Base-by-base conservation (phyloP, 2,888 invertebrate genomes). In the Gari tellinella region DNA sequence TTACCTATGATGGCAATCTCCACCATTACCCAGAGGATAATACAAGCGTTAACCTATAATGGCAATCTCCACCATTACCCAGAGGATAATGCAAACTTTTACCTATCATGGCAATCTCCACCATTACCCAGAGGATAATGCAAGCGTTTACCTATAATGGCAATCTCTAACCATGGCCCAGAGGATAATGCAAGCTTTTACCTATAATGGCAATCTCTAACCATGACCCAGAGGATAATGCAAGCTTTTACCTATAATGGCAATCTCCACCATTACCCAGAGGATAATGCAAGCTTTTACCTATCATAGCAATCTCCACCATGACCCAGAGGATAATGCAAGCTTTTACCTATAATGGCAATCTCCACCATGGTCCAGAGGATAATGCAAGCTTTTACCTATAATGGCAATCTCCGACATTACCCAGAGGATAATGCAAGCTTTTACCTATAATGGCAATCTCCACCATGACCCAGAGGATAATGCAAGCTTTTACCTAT, bases 361-460 rank as follows among this genome's bases (percentile, higher is more conserved):
- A 97, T 95, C 93, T 97, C 97, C 68, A 96, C 95, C 97, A 97
- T 97, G 63, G 97, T 94, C 97, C 97, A 97, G 45, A 97, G 92
- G 72, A 96, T 92, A 51, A 96, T 87, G 58, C 97, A 93, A 0
- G 97, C n/a, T n/a, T 31, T 49, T 37, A 91, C 97, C 97, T 83
- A 97, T 97, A 86, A 97, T 97, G 1, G 97, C 97, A 75, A 97
- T 95, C 93, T 97, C 97, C 68, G 96, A 94, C 97, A 97, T 97
- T 63, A 97, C 94, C 97, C 97, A 97, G 45, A 97, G 92, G 72
- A 96, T 92, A 51, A 96, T 87, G 58, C 97, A 93, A 0, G 97
- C n/a, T n/a, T 31, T 49, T 37, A 91, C 97, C 97, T 83, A 97
- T 97, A 86, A 97, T 97, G 1, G 97, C 97, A 75, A 97, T 95